These are phyloP conservation scores for Cerastis leucographa DNA, from an alignment of 2,888 invertebrate genomes.

Conservation along the genomic window DNA sequence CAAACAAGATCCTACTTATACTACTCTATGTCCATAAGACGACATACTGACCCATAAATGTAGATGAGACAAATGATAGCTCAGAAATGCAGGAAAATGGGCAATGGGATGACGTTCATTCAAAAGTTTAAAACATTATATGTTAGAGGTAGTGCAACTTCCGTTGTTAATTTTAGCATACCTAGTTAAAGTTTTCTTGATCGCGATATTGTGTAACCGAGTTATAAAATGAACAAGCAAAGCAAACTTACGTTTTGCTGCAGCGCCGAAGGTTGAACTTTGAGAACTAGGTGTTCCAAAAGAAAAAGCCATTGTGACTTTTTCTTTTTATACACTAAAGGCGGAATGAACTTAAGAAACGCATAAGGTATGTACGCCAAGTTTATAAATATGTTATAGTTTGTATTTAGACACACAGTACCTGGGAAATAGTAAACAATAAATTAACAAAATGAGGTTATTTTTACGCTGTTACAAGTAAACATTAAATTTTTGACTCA, in stretches of 20 bases:
- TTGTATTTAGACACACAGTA: background rate
- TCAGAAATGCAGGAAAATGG: background rate
- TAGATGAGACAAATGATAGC: background rate
- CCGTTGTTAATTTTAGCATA: background rate
- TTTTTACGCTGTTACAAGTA: conserved; percentile 4
- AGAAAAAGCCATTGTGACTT: conserved; percentile 82
- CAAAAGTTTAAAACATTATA: background rate
- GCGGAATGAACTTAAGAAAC: conserved; percentile 16
- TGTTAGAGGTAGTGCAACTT: background rate
- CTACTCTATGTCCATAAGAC: background rate
- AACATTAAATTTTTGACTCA: conserved; percentile 17
- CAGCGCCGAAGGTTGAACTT: conserved; percentile 85
- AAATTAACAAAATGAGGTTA: conserved; percentile 33
- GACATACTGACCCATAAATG: too few relatives aligned
- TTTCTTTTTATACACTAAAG: background rate
- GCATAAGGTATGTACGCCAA: conserved; percentile 14
- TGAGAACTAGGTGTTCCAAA: conserved; percentile 83
- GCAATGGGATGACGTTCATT: background rate
- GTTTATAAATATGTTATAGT: background rate
- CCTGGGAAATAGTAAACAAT: conserved; percentile 30
- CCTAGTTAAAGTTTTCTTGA: background rate
- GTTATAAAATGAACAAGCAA: background rate
- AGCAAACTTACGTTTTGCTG: conserved; percentile 90
- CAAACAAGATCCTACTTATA: background rate
- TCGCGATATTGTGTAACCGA: background rate